Conservation (phyloP, 1,140 invertebrate species). For the Periplaneta americana region DNA sequence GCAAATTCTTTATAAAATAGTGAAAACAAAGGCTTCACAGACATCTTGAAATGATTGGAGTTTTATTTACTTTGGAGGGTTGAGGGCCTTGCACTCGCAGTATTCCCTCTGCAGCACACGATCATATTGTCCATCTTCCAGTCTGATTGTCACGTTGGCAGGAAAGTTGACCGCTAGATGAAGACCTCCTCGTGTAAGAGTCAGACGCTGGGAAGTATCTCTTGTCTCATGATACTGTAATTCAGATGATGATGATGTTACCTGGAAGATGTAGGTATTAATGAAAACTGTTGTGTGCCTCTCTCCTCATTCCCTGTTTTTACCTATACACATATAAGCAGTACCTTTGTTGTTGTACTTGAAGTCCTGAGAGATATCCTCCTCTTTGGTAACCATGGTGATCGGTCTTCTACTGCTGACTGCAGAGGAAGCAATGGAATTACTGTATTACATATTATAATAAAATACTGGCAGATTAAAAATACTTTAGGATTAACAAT, state of each 20-base stretch:
- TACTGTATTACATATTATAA: too few species aligned
- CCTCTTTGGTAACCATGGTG: background rate
- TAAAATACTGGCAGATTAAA: too few species aligned
- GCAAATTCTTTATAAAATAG: background rate
- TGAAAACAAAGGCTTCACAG: slow-evolving; percentile 6
- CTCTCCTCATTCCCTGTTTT: too few species aligned
- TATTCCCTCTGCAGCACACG: slow-evolving; percentile 5
- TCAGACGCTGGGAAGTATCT: slow-evolving; percentile 23
- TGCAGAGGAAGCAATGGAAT: too few species aligned
- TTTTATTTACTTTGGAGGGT: background rate
- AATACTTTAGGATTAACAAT: too few species aligned
- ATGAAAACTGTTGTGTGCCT: background rate
- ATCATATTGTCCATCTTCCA: slow-evolving; percentile 25
- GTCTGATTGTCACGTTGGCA: slow-evolving; percentile 28
- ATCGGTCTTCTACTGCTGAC: too few species aligned
- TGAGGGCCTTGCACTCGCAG: slow-evolving; percentile 2
- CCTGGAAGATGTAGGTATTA: background rate
- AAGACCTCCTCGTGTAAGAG: slow-evolving; percentile 30
- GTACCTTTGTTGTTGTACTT: background rate
- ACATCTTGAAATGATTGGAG: background rate
- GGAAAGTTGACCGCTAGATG: slow-evolving; percentile 36
- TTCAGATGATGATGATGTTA: background rate
- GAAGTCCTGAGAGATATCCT: background rate
- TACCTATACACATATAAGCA: background rate
- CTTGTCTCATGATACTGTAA: background rate